Evolutionary conservation across 1,140 invertebrate species (phyloP).

Genomic region (Lycorma delicatula): DNA sequence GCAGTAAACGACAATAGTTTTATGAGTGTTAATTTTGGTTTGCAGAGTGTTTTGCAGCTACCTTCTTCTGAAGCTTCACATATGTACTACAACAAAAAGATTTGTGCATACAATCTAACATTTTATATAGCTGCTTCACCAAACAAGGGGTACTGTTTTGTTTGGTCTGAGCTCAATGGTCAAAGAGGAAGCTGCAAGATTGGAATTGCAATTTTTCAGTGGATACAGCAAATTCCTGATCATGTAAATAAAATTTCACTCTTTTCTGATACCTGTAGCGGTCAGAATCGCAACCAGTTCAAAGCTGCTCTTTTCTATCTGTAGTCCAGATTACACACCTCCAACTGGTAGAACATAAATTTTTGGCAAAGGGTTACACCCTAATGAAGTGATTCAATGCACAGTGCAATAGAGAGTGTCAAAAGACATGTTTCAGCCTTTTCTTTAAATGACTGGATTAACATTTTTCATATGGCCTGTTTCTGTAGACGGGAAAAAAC

Average conservation of each 20-base stretch:
- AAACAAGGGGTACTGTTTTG: background rate
- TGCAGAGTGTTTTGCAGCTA: too few relatives aligned
- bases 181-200: slow-evolving; percentile 23
- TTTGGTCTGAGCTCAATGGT: slow-evolving; percentile 27
- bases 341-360: slow-evolving; percentile 25
- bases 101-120: slow-evolving; percentile 27
- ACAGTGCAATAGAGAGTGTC: slow-evolving; percentile 15
- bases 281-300: slow-evolving; percentile 36
- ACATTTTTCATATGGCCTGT: slow-evolving; percentile 2
- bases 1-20: slow-evolving; percentile 10
- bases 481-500: background rate
- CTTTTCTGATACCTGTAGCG: slow-evolving; percentile 35
- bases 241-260: slow-evolving; percentile 23
- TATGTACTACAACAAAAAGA: slow-evolving; percentile 29
- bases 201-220: slow-evolving; percentile 21
- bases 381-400: slow-evolving; percentile 23
- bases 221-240: slow-evolving; percentile 15
- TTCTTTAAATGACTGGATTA: slow-evolving; percentile 6
- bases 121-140: slow-evolving; percentile 21
- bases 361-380: slow-evolving; percentile 25
- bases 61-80: slow-evolving; percentile 20
- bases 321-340: slow-evolving; percentile 13
- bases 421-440: slow-evolving; percentile 2
- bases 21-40: slow-evolving; percentile 21
- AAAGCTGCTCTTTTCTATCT: slow-evolving; percentile 10